phyloP scores from a whole-genome alignment of 2,113 vertebrate genomes.

The Gorsachius goisagi region DNA sequence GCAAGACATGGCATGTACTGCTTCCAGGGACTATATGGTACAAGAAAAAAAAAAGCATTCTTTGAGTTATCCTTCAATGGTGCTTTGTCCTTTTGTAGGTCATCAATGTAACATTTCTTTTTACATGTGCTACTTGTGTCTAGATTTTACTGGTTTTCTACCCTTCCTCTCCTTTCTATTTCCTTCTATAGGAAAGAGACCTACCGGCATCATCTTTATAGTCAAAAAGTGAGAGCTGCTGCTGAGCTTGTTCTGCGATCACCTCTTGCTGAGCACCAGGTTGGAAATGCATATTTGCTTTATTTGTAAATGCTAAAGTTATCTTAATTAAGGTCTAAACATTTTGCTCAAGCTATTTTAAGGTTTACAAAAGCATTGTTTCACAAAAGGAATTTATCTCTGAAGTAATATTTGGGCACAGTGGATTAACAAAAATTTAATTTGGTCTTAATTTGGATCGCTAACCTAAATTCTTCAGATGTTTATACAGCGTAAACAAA shows the following conservation, averaged over 20 bases:
- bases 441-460: neutral
- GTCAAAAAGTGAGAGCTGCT: neutral
- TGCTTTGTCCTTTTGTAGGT: neutral
- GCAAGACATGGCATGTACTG: neutral
- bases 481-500: neutral
- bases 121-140: neutral
- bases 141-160: neutral
- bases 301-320: neutral
- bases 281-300: slow-evolving; percentile 6
- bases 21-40: neutral
- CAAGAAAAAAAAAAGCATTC: neutral
- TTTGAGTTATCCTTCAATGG: neutral
- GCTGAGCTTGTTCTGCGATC: neutral
- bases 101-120: neutral
- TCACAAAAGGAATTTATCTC: neutral
- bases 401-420: neutral
- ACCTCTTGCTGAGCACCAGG: neutral
- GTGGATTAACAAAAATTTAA: neutral
- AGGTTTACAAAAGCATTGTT: neutral
- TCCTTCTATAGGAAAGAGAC: neutral
- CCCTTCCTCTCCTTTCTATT: neutral
- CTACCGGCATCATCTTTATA: neutral
- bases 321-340: neutral
- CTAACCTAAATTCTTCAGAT: neutral
- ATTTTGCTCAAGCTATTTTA: neutral